phyloP scores from a whole-genome alignment of 2,797 vertebrate species.

The Spinus olivaceus region DNA sequence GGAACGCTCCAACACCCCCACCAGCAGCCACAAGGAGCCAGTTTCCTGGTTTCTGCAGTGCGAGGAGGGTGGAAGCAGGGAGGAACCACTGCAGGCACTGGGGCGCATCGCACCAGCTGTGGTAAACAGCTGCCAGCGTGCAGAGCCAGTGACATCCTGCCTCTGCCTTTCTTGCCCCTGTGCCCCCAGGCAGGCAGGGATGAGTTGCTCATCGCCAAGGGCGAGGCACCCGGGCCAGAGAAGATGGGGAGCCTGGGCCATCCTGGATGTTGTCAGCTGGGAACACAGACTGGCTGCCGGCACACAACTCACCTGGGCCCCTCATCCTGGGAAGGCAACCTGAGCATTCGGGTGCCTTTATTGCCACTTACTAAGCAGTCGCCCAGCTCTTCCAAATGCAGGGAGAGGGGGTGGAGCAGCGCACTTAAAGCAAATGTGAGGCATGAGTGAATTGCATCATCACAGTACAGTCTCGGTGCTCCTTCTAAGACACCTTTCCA shows the following conservation, averaged over 20 bases:
- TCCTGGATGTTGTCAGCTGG: not conserved
- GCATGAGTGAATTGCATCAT: not conserved
- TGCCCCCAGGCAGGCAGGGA: not conserved
- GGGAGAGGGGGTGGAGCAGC: not conserved
- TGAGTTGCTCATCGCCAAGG: not conserved
- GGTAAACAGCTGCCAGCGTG: rapidly evolving
- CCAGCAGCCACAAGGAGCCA: not conserved
- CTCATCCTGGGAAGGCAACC: not conserved
- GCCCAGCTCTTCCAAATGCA: not conserved
- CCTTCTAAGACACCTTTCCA: not conserved
- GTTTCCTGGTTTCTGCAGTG: not conserved
- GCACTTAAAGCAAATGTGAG: not conserved
- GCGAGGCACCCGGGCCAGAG: rapidly evolving
- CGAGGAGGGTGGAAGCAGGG: not conserved
- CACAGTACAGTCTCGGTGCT: not conserved
- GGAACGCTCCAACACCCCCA: not conserved
- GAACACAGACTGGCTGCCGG: not conserved
- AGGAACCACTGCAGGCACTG: not conserved
- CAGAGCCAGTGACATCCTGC: not conserved
- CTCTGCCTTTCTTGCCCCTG: not conserved
- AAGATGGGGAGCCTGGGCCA: not conserved
- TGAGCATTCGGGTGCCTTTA: not conserved
- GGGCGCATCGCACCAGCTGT: not conserved
- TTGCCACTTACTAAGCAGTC: not conserved
- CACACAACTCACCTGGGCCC: not conserved